phyloP scores from a whole-genome alignment of 1,140 invertebrate species.

The Euglossa dilemma region DNA sequence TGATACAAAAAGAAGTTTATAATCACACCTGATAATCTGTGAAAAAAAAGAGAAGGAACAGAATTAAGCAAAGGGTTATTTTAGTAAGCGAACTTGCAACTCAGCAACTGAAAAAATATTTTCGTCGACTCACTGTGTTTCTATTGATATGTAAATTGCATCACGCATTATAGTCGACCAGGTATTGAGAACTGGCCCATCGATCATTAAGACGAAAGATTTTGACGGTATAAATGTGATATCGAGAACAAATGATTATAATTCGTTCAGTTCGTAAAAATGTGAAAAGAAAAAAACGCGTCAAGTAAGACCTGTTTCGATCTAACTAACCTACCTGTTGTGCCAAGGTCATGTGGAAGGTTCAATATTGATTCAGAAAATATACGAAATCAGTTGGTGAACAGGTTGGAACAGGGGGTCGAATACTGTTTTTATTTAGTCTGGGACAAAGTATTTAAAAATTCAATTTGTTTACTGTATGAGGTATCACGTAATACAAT shows the following conservation, averaged over 20 bases:
- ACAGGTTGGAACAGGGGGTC: conserved; percentile 65
- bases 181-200: background rate
- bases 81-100: background rate
- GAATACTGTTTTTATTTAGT: conserved; percentile 78
- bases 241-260: conserved; percentile 24
- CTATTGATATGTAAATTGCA: conserved; percentile 51
- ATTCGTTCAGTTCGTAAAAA: conserved; percentile 4
- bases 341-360: conserved; percentile 70
- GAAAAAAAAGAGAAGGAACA: background rate
- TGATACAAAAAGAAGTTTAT: background rate
- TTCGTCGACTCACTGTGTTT: conserved; percentile 22
- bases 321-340: conserved; percentile 71
- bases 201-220: conserved; percentile 27
- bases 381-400: conserved; percentile 75
- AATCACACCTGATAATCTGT: background rate
- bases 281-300: background rate
- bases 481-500: background rate
- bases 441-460: conserved; percentile 72
- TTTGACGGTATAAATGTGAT: background rate
- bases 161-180: background rate
- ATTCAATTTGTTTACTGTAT: conserved; percentile 38
- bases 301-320: conserved; percentile 17
- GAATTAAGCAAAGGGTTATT: background rate
- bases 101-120: conserved; percentile 41
- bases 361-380: conserved; percentile 79